Base-by-base conservation (phyloP, 2,888 invertebrate species). In the Leptodirus hochenwartii region DNA sequence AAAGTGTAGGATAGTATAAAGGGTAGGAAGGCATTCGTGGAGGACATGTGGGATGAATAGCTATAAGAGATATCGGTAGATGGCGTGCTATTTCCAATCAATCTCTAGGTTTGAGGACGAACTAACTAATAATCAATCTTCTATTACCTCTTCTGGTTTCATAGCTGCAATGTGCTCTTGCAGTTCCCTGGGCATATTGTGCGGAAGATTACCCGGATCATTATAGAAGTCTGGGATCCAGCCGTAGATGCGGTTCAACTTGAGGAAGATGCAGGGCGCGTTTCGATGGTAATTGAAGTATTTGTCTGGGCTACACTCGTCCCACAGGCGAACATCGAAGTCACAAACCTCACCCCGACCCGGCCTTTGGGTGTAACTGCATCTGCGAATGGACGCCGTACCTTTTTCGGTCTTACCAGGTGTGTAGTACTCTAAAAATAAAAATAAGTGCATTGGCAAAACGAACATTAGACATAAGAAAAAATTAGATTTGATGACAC, bases 191-290 rank as follows among this genome's bases (percentile, higher is more conserved):
- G 87, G 85, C 84, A 88, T 85, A 2, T 66, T 65, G 0, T 52
- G 44, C 0, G 88, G 88, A 27, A 87, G 59, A 31, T 61, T 53
- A 5, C 61, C 58, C 1, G 76, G 66, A 38, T 73, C 68, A 46
- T 82, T 75, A 49, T 80, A 90, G 47, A 69, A 80, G 17, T 76
- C 66, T 0, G 93, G 91, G 38, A 65, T 61, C 91, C 91, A 93
- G 12, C 75, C 84, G 44, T 72, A 90, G 46, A 91, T 90, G 67
- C 82, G 88, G 60, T 98, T 98, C 22, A 98, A 61, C 53, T 96
- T 96, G 32, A 98, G 64, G 50, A 95, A 79, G 38, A 96, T 67
- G 56, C 98, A 98, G 0, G 96, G 96, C 12, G 79, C 74, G 23
- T 88, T 90, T 49, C 77, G 76, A 51, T 84, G 79, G 56, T 85